Percentiles rank a stretch among this genome's conserved stretches.
phyloP scores from a whole-genome alignment of 1,140 invertebrate genomes.

The Luehdorfia chinensis region DNA sequence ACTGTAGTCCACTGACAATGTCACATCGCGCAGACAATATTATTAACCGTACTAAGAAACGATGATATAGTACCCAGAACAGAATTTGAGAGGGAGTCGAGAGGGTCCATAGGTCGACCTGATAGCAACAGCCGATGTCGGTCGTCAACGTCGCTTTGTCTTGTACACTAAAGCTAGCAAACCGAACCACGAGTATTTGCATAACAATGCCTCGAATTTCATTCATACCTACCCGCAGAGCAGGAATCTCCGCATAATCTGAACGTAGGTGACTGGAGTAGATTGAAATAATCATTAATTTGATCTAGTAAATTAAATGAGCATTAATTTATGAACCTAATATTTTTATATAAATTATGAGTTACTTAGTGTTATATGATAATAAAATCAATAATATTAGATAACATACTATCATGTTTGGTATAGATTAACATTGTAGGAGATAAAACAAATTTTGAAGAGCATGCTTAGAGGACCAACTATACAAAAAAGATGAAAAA shows the following conservation, averaged over 20 bases:
- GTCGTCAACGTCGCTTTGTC: conserved; percentile 69
- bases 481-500: no score
- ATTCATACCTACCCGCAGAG: conserved; percentile 37
- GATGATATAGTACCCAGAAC: conserved; percentile 25
- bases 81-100: conserved; percentile 36
- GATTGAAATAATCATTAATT: conserved; percentile 11
- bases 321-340: no score
- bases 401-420: no score
- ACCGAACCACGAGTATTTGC: conserved; percentile 64
- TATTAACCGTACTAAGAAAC: conserved; percentile 7
- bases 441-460: no score
- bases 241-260: conserved; percentile 21
- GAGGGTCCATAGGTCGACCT: conserved; percentile 43
- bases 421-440: no score
- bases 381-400: no score
- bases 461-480: no score
- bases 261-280: conserved; percentile 9
- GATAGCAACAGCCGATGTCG: conserved; percentile 57
- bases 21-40: not conserved
- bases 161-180: conserved; percentile 56
- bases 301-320: conserved; percentile 6
- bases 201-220: conserved; percentile 67
- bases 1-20: no score
- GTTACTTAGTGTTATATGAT: no score
- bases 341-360: no score